Percentiles rank a stretch among this genome's conserved stretches.
phyloP scores from a whole-genome alignment of 2,888 invertebrate species.

The Trissonchulus latispiculum region DNA sequence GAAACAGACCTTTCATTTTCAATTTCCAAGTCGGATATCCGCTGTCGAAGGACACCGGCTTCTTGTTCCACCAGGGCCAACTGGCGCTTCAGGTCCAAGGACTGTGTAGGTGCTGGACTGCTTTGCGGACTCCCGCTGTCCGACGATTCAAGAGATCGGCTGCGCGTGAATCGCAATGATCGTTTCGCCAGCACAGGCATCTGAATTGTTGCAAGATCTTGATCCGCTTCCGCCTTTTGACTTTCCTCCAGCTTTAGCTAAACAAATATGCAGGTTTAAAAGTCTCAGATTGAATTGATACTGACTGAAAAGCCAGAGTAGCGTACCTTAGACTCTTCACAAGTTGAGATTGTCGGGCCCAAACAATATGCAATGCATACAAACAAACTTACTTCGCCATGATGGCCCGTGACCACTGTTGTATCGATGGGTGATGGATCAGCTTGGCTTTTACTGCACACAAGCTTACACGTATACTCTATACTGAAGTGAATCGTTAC shows the following conservation, averaged over 20 bases:
- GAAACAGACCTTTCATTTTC: constrained; percentile 65
- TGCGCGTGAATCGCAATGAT: background rate
- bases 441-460: no score
- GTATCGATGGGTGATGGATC: no score
- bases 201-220: constrained; percentile 32
- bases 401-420: no score
- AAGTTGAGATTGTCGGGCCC: no score
- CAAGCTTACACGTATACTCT: no score
- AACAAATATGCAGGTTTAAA: no score
- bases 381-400: no score
- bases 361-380: no score
- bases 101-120: background rate
- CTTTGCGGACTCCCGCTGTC: background rate
- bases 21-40: constrained; percentile 53
- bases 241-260: constrained; percentile 33
- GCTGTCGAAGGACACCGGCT: constrained; percentile 58
- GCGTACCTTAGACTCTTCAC: no score
- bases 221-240: constrained; percentile 43
- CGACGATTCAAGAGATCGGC: background rate
- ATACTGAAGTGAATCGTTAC: no score
- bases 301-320: no score
- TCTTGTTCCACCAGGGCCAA: constrained; percentile 68
- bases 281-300: no score
- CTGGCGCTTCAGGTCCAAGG: constrained; percentile 60
- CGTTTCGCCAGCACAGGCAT: background rate